Evolutionary conservation across 2,888 invertebrate genomes (phyloP).

Genomic region (Meiosimyza platycephala): DNA sequence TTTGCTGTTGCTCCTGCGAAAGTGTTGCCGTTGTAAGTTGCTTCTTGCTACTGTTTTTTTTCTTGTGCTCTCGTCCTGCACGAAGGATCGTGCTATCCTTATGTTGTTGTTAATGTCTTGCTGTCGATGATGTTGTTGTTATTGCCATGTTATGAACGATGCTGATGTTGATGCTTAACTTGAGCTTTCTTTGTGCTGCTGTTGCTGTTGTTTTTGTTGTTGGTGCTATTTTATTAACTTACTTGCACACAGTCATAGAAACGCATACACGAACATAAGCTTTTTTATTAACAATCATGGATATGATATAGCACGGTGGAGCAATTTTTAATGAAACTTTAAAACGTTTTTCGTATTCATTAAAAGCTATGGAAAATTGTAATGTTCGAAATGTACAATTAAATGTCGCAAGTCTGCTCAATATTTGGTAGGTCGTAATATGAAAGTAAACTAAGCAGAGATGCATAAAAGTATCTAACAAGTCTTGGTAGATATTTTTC

Average conservation of each 20-base stretch:
- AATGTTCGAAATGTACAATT: no score
- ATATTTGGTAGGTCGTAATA: no score
- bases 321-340: no score
- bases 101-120: constrained; percentile 32
- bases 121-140: constrained; percentile 32
- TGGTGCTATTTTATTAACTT: constrained; percentile 19
- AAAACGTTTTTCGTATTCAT: no score
- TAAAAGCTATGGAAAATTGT: no score
- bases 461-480: no score
- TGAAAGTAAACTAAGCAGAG: no score
- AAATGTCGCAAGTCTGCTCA: no score
- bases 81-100: constrained; percentile 19
- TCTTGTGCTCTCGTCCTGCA: not conserved
- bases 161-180: constrained; percentile 37
- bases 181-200: constrained; percentile 8
- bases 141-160: constrained; percentile 35
- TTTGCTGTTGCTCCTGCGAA: constrained; percentile 8
- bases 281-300: not conserved
- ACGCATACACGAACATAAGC: constrained; percentile 17
- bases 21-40: constrained; percentile 14
- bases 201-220: constrained; percentile 34
- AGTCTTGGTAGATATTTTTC: no score
- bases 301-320: no score
- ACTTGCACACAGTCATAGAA: not conserved
- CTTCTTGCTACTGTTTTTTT: constrained; percentile 17